These are phyloP conservation scores for Aphis craccivora DNA, from an alignment of 1,140 invertebrate genomes.

Conservation along the genomic window DNA sequence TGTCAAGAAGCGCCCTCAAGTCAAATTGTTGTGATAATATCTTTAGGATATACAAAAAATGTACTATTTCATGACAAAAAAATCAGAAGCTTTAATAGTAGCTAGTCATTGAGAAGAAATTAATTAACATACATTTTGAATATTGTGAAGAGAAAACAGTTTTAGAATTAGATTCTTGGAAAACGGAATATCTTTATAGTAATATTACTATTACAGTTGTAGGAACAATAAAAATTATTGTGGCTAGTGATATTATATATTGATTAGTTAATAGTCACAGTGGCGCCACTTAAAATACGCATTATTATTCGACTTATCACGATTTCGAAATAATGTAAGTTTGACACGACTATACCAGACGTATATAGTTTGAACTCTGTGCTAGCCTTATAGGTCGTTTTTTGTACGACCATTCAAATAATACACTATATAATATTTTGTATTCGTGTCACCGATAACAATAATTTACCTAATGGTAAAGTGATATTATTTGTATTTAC, in stretches of 20 bases:
- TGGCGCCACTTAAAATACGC: neutral
- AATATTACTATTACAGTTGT: neutral
- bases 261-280: constrained; percentile 28
- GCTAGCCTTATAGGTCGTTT: neutral
- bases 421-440: neutral
- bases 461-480: neutral
- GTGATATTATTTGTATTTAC: neutral
- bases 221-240: neutral
- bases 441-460: neutral
- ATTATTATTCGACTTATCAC: neutral
- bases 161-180: neutral
- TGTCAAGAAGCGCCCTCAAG: neutral
- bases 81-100: neutral
- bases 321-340: constrained; percentile 18
- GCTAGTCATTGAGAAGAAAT: neutral
- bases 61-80: neutral
- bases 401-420: neutral
- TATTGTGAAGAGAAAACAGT: neutral
- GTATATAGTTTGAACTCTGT: neutral
- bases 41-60: neutral
- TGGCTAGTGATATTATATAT: neutral
- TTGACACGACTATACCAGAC: neutral
- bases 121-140: neutral
- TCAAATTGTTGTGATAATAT: neutral
- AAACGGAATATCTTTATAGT: neutral